These are phyloP conservation scores for Hymenochirus boettgeri DNA, from an alignment of 2,113 vertebrate species.

Conservation along the genomic window DNA sequence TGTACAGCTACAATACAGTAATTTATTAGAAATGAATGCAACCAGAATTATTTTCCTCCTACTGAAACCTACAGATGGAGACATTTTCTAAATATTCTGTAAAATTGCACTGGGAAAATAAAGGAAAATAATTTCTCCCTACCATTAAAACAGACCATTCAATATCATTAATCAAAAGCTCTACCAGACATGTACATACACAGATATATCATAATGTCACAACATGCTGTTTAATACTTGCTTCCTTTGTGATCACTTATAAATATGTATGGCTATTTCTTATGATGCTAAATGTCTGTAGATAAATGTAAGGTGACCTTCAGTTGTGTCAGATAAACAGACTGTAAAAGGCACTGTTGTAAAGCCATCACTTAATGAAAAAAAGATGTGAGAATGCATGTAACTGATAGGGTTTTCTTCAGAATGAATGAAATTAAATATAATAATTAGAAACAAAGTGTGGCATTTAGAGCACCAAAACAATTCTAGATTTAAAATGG, in stretches of 20 bases:
- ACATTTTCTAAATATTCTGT: neutral
- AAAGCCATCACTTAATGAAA: neutral
- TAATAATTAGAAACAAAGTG: no score
- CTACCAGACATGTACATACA: neutral
- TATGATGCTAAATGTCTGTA: neutral
- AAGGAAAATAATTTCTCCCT: neutral
- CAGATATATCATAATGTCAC: neutral
- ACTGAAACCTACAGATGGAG: no score
- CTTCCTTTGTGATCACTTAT: constrained; percentile 2
- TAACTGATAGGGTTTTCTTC: no score
- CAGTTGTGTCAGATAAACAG: neutral
- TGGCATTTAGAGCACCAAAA: no score
- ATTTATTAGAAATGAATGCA: no score
- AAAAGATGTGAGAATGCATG: neutral
- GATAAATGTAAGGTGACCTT: neutral
- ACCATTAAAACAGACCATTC: neutral
- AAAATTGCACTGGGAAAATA: neutral
- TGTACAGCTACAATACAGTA: no score
- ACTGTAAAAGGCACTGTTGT: neutral
- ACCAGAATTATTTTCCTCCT: no score
- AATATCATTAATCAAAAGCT: neutral
- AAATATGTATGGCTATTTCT: neutral
- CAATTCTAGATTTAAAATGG: no score
- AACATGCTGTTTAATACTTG: neutral
- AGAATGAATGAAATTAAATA: no score